These are phyloP conservation scores for Epinephelus lanceolatus DNA, from an alignment of 2,113 vertebrate genomes.

Conservation along the genomic window DNA sequence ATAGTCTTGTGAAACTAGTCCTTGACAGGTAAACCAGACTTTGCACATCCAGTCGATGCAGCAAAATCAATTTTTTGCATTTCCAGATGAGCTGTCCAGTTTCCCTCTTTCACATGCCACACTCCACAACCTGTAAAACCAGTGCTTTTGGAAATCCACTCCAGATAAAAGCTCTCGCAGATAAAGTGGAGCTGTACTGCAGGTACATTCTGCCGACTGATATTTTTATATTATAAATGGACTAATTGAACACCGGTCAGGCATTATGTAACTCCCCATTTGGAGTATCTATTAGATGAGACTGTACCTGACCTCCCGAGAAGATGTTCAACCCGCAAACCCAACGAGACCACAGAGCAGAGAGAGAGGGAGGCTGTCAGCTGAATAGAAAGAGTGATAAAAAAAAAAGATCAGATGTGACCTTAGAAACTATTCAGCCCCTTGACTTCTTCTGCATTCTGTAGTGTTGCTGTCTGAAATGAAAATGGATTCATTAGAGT, in stretches of 20 bases:
- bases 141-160: neutral
- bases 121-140: neutral
- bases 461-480: slow-evolving; percentile 9
- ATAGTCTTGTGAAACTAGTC: neutral
- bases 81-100: neutral
- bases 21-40: neutral
- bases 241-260: slow-evolving; percentile 36
- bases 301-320: slow-evolving; percentile 15
- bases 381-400: neutral
- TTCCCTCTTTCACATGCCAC: neutral
- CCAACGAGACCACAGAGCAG: slow-evolving; percentile 1
- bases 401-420: slow-evolving; percentile 12
- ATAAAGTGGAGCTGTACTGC: slow-evolving; percentile 12
- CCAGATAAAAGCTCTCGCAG: slow-evolving; percentile 5
- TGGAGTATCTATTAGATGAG: slow-evolving; percentile 9
- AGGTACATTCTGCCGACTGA: neutral
- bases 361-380: neutral
- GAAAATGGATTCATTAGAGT: slow-evolving; percentile 24
- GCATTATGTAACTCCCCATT: slow-evolving; percentile 27
- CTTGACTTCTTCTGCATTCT: slow-evolving; percentile 39
- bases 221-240: slow-evolving; percentile 13
- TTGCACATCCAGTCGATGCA: neutral
- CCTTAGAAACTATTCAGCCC: slow-evolving; percentile 8
- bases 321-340: slow-evolving; percentile 20
- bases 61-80: neutral